A percentile compares a stretch with the other conserved stretches of the same genome.
Evolutionary conservation across 1,140 invertebrate species (phyloP).

Genomic region (fruit fly (Drosophila melanogaster)): DNA sequence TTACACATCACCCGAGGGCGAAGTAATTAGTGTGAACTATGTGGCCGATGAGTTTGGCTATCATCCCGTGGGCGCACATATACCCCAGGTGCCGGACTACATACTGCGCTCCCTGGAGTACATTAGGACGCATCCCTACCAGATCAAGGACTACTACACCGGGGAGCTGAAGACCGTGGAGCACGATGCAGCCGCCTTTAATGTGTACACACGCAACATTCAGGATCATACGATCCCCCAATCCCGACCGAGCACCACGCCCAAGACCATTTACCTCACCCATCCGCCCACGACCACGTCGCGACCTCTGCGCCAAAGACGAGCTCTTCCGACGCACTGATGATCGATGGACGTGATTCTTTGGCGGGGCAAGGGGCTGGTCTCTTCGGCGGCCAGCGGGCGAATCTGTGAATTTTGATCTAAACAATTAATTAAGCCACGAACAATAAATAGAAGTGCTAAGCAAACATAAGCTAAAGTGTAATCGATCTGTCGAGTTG

Average conservation of each 20-base stretch:
- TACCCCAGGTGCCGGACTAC: slow-evolving; percentile 83
- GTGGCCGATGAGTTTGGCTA: slow-evolving; percentile 87
- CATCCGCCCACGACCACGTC: slow-evolving; percentile 52
- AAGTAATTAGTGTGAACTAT: slow-evolving; percentile 85
- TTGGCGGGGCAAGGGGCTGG: slow-evolving; percentile 22
- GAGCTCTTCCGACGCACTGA: slow-evolving; percentile 11
- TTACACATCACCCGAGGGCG: slow-evolving; percentile 83
- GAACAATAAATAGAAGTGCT: slow-evolving; percentile 66
- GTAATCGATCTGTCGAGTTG: slow-evolving; percentile 15
- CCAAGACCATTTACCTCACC: slow-evolving; percentile 64
- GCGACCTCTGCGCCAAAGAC: slow-evolving; percentile 16
- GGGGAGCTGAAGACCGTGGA: slow-evolving; percentile 65
- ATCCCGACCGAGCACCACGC: slow-evolving; percentile 53
- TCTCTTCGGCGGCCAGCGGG: slow-evolving; percentile 20
- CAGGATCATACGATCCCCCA: slow-evolving; percentile 48
- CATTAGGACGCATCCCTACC: slow-evolving; percentile 84
- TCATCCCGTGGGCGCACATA: slow-evolving; percentile 85
- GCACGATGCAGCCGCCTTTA: slow-evolving; percentile 71
- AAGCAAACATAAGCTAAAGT: slow-evolving; percentile 42
- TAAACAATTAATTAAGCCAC: slow-evolving; percentile 70
- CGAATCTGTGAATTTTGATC: slow-evolving; percentile 73
- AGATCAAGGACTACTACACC: slow-evolving; percentile 71
- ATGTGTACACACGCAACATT: slow-evolving; percentile 65
- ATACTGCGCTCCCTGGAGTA: slow-evolving; percentile 85
- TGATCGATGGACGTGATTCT: background rate